These are phyloP conservation scores for Myoxocephalus aenaeus DNA, from an alignment of 2,797 vertebrate genomes.

Conservation along the genomic window DNA sequence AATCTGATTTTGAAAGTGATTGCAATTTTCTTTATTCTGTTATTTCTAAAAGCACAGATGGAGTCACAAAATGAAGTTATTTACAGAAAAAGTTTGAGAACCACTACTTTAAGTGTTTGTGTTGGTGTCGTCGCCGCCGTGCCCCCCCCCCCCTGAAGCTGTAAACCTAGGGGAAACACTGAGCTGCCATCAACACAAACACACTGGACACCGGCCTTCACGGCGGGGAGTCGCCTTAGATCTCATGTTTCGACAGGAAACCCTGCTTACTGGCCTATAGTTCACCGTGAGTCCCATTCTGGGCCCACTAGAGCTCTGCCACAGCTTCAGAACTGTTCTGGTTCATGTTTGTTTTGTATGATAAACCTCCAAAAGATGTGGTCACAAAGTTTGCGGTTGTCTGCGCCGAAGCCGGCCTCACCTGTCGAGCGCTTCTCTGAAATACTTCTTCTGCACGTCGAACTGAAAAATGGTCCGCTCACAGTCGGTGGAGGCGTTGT, in stretches of 20 bases:
- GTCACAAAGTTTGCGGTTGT: neutral
- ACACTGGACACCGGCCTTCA: neutral
- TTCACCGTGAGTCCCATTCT: neutral
- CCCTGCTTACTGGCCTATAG: neutral
- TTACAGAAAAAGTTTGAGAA: too few relatives aligned
- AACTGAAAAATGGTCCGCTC: constrained; percentile 98
- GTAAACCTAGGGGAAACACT: too few relatives aligned
- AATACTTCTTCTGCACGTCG: constrained; percentile 93
- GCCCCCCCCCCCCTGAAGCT: too few relatives aligned
- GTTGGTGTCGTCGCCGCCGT: too few relatives aligned
- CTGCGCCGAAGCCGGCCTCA: constrained; percentile 61
- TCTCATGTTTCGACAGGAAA: constrained; percentile 8
- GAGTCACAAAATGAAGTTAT: too few relatives aligned
- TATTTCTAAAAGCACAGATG: too few relatives aligned
- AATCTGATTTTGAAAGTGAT: too few relatives aligned
- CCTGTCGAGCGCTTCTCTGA: constrained; percentile 95
- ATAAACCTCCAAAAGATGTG: neutral
- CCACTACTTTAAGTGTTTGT: too few relatives aligned
- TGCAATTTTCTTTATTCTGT: too few relatives aligned
- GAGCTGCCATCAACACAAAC: neutral
- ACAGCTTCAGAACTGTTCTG: neutral
- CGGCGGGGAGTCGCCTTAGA: neutral
- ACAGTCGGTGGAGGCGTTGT: constrained; percentile 96
- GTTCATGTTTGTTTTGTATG: neutral
- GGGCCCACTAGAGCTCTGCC: neutral